Evolutionary conservation across 2,113 vertebrate species (phyloP), one percentile per base, ranked within the genome.

Genomic region (Thamnophis sirtalis): DNA sequence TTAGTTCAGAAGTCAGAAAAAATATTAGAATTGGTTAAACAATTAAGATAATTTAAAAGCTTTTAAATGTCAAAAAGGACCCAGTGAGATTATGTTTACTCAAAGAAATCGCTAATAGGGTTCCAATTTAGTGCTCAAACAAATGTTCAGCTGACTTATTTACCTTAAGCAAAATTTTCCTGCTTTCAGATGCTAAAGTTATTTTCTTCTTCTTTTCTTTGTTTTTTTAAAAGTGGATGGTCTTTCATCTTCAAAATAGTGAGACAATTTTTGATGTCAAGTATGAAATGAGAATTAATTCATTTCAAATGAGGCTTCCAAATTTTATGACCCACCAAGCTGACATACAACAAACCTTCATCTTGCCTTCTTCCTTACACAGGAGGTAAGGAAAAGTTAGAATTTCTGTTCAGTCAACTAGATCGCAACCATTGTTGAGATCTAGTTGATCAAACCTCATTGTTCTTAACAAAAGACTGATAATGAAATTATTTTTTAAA

Each of bases 121-220:
- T 80, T 92, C 38, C 54, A 17, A 49, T 88, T 88, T 63, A 33
- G 68, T 17, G 11, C 63, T 89, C 51, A 33, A 3, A 87, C 54
- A 92, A 49, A 80, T 92, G 8, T 55, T 92, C 51, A 92, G 51
- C 15, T 91, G 85, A 87, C n/a, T 53, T 91, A 55, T 60, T 92
- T 88, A 87, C 26, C 51, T 84, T 53, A 92, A 88, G 43, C 4
- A 49, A 88, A 89, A 87, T 84, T 63, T 28, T 5, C 1, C 33
- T 56, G 51, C 50, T 51, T 91, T 87, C 54, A 21, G 7, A 56
- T 5, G 5, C 4, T 68, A 15, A 60, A 9, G 2, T 26, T 55
- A 51, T 19, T 55, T 55, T 21, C 5, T 21, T 19, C 17, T 5
- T 26, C 15, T 33, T 87, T 73, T 24, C 1, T 58, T 55, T 55